Percentiles rank a stretch among this genome's conserved stretches.
Evolutionary conservation across 2,888 invertebrate species (phyloP).

Genomic region (Listrodromus nycthemerus): DNA sequence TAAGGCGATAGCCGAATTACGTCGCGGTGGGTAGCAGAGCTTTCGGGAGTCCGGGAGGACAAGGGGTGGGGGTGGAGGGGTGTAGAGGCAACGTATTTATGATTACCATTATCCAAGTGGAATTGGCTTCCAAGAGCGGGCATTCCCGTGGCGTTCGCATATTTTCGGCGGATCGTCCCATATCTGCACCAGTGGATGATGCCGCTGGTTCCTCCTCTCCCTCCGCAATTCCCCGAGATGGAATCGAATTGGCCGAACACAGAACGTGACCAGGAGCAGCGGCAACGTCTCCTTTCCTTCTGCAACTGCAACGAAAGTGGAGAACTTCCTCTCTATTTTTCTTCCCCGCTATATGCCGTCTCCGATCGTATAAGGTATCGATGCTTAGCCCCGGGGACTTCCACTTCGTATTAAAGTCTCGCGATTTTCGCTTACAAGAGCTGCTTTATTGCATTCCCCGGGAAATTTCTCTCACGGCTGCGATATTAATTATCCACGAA

Average conservation of each 20-base stretch:
- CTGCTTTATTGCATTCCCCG: slow-evolving; percentile 23
- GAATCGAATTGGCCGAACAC: slow-evolving; percentile 59
- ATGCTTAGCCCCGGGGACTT: slow-evolving; percentile 24
- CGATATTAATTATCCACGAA: slow-evolving; percentile 9
- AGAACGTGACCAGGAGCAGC: slow-evolving; percentile 27
- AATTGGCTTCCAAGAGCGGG: slow-evolving; percentile 65
- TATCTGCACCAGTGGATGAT: slow-evolving; percentile 47
- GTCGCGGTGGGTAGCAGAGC: slow-evolving; percentile 55
- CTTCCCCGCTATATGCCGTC: background rate
- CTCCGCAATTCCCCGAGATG: slow-evolving; percentile 35
- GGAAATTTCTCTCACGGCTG: slow-evolving; percentile 1
- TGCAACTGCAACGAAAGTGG: background rate
- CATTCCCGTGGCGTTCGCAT: slow-evolving; percentile 61
- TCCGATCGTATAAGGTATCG: slow-evolving; percentile 28
- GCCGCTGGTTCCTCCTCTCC: background rate
- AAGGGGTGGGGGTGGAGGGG: slow-evolving; percentile 5
- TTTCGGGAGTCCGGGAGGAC: slow-evolving; percentile 3
- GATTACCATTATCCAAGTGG: slow-evolving; percentile 70
- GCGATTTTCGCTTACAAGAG: slow-evolving; percentile 10
- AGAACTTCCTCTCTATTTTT: slow-evolving; percentile 23
- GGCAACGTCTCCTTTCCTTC: slow-evolving; percentile 29
- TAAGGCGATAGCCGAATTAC: slow-evolving; percentile 70
- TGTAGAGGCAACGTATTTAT: slow-evolving; percentile 66
- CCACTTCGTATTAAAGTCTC: slow-evolving; percentile 17
- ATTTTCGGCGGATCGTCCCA: slow-evolving; percentile 55